phyloP scores from a whole-genome alignment of 2,797 vertebrate genomes.

The Chiroxiphia lanceolata region DNA sequence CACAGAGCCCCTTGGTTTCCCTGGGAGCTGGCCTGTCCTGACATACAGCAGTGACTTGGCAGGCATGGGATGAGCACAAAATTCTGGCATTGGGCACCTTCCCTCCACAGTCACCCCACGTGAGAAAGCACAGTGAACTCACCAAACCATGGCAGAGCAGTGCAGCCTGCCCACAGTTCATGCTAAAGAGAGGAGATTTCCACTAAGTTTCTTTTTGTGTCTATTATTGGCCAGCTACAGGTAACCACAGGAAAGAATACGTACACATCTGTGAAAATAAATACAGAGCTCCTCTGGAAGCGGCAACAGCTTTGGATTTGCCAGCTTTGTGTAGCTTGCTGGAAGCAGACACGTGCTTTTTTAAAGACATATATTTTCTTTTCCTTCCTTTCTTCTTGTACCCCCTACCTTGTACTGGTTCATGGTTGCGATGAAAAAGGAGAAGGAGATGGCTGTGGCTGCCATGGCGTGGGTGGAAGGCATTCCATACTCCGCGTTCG shows the following conservation, averaged over 20 bases:
- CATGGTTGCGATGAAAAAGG: slow-evolving; percentile 82
- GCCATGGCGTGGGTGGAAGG: slow-evolving; percentile 97
- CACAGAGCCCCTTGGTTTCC: background rate
- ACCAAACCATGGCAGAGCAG: background rate
- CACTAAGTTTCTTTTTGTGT: background rate
- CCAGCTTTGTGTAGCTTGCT: background rate
- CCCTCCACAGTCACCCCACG: fast-evolving
- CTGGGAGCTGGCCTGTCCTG: fast-evolving
- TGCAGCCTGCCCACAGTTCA: background rate
- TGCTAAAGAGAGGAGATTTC: background rate
- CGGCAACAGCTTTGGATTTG: background rate
- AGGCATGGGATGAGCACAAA: background rate
- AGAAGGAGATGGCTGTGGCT: slow-evolving; percentile 90
- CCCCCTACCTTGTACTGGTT: slow-evolving; percentile 85
- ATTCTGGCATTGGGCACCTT: fast-evolving
- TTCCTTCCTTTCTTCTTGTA: background rate
- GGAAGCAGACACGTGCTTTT: background rate
- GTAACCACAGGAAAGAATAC: background rate
- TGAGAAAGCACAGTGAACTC: background rate
- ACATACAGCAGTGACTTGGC: fast-evolving
- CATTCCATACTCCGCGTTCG: slow-evolving; percentile 90
- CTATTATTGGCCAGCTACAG: background rate
- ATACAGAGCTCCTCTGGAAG: background rate
- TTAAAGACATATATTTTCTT: background rate
- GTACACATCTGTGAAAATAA: background rate